These are phyloP conservation scores for Alectura lathami DNA, from an alignment of 2,113 vertebrate genomes.

Conservation along the genomic window DNA sequence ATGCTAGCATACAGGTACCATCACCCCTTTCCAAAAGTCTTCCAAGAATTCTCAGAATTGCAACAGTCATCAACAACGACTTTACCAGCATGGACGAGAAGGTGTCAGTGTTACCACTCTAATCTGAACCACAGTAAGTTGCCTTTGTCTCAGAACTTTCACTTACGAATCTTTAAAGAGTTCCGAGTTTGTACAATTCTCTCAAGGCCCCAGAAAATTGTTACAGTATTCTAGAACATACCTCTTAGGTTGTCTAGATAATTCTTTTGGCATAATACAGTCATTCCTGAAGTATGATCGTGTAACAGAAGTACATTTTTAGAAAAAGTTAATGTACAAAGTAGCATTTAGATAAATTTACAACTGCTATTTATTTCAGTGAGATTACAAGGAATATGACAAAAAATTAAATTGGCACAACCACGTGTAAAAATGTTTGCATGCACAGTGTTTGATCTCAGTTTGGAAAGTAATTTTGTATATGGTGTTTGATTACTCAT, in stretches of 20 bases:
- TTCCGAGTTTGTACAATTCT: accelerated
- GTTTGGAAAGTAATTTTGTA: background rate
- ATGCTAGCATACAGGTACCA: background rate
- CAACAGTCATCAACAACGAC: background rate
- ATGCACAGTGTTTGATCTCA: background rate
- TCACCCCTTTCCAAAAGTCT: background rate
- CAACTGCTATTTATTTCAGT: background rate
- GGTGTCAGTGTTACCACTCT: background rate
- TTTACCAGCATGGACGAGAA: background rate
- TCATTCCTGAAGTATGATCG: background rate
- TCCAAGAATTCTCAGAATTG: background rate
- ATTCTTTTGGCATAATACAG: background rate
- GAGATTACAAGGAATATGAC: background rate
- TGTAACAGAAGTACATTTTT: background rate
- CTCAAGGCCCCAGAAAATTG: background rate
- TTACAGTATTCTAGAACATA: background rate
- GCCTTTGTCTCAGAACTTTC: background rate
- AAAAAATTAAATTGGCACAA: background rate
- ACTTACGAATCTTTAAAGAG: background rate
- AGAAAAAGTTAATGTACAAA: background rate
- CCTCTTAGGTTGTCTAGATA: accelerated
- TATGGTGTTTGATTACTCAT: background rate
- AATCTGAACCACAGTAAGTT: background rate
- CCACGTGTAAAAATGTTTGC: background rate
- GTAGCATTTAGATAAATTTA: background rate